Conservation (phyloP, 2,113 vertebrate species). For the Tichodroma muraria region DNA sequence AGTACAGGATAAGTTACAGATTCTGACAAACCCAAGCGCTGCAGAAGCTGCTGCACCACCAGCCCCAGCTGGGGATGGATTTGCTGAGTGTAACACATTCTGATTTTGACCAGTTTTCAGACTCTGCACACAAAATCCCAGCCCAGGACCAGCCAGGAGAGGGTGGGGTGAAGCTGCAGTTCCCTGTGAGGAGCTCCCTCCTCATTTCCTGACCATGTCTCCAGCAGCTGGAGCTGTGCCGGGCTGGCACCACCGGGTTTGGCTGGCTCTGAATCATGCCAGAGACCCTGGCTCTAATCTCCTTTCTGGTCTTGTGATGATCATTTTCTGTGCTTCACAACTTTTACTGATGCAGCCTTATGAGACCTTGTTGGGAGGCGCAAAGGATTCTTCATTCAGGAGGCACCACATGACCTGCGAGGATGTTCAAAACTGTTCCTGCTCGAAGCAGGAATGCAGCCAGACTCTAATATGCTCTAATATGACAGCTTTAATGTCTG, state of each 20-base stretch:
- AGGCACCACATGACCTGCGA: not conserved
- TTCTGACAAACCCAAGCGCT: not conserved
- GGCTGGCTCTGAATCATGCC: not conserved
- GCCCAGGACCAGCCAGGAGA: not conserved
- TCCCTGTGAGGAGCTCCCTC: not conserved
- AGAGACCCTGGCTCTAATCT: not conserved
- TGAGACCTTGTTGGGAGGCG: not conserved
- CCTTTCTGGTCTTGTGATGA: constrained; percentile 6
- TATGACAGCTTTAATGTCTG: not conserved
- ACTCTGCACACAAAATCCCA: not conserved
- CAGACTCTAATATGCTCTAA: not conserved
- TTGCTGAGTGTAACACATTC: not conserved
- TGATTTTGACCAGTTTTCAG: not conserved
- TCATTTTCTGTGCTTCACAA: constrained; percentile 21
- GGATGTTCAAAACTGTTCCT: not conserved
- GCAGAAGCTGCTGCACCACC: not conserved
- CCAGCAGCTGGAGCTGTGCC: not conserved
- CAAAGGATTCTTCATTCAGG: not conserved
- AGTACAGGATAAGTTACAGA: rapidly evolving
- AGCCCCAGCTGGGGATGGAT: rapidly evolving
- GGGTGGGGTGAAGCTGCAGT: not conserved
- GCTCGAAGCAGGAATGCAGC: not conserved
- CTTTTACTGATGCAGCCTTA: not conserved
- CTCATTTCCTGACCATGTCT: not conserved
- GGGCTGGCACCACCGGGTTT: not conserved